phyloP scores from a whole-genome alignment of 2,113 vertebrate genomes.

The Misgurnus mizolepis region DNA sequence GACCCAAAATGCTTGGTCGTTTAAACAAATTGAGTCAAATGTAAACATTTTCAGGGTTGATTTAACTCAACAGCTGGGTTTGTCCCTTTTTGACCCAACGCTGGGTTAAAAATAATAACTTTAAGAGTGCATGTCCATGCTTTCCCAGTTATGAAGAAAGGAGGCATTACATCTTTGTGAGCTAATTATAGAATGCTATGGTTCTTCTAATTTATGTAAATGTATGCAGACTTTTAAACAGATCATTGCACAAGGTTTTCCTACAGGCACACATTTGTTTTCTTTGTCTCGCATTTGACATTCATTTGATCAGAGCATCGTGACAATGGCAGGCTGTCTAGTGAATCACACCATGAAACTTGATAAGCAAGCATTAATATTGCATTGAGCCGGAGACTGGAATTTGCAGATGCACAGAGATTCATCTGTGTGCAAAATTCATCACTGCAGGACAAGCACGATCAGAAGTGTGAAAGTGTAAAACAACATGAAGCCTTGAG shows the following conservation, averaged over 20 bases:
- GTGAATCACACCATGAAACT: not conserved
- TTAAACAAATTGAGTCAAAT: no score
- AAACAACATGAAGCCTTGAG: constrained; percentile 17
- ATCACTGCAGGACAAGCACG: constrained; percentile 39
- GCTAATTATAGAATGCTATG: constrained; percentile 18
- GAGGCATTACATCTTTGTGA: not conserved
- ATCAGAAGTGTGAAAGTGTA: constrained; percentile 47
- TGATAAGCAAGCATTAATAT: not conserved
- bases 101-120: no score
- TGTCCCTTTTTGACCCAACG: no score
- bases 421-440: not conserved
- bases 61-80: no score
- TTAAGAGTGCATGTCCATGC: no score
- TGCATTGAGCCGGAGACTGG: not conserved
- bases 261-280: not conserved
- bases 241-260: not conserved
- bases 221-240: not conserved
- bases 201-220: not conserved
- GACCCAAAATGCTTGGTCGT: no score
- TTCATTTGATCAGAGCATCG: constrained; percentile 35
- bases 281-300: not conserved
- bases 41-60: no score
- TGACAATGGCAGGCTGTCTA: not conserved
- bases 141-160: no score
- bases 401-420: not conserved